Base-by-base conservation (phyloP, 2,797 vertebrate species). In the Urophycis tenuis region DNA sequence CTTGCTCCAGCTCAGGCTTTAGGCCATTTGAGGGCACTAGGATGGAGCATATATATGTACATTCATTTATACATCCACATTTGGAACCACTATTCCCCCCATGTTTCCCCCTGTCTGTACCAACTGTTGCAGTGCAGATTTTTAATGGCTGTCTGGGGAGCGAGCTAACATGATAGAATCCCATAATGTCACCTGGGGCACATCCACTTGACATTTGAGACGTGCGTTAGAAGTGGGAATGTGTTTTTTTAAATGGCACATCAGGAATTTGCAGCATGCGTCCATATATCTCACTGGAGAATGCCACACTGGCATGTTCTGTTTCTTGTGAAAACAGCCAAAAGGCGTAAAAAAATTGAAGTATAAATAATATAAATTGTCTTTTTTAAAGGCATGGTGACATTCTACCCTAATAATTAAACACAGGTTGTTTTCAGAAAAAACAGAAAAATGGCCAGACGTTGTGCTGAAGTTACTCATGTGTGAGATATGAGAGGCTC, bases 121-220 rank as follows among this genome's bases (percentile, higher is more conserved):
- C 80, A 86, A 75, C 75, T 35, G 81, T 81, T 83, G 82, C n/a
- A n/a, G n/a, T 78, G 82, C 34, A 74, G 77, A 74, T 81, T 83
- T 81, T 83, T 81, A 82, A 83, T 84, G 78, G 78, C 71, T 79
- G 81, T 78, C 81, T 73, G 82, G 78, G 81, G 83, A 88, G 82
- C 80, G 79, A 78, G 75, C 82, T 74, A 82, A 82, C 70, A 77
- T 84, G 81, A 72, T 77, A 81, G 79, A 87, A 83, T 88, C 53
- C 72, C 79, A 74, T 80, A 81, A 79, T 74, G 79, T 85, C 76
- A 80, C 81, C 85, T 86, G 80, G 78, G 82, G 80, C 74, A 49
- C 45, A 77, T 85, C 77, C 80, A 85, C 84, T 85, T 7, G n/a
- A 22, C 45, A 30, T 35, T 67, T 19, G 39, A 79, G 60, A 81